Evolutionary conservation across 2,797 vertebrate species (phyloP), one percentile per base, ranked within the genome.

Genomic region (Poeciliopsis turneri): DNA sequence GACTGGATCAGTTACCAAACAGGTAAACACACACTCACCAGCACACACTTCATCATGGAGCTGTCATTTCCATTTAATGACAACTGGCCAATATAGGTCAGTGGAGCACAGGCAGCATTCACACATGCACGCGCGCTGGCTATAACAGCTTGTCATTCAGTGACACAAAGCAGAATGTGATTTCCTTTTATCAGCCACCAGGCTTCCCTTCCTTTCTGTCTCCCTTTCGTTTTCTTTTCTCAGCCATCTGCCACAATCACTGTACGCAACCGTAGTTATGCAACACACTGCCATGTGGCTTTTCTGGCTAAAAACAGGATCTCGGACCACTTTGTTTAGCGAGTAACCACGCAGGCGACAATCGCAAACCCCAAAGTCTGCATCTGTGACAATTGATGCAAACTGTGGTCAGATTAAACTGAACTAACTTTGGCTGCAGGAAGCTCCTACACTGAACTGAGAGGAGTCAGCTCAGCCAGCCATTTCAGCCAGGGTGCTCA

Each of bases 41-140:
- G 46, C 69, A 61, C 70, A 75, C 36, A 74, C 68, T 39, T 61
- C 25, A 45, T 47, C 53, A 74, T 2, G 39, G 72, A 59, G 74
- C 77, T 76, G 81, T 49, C 55, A 69, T 79, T 85, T 82, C 74
- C 81, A 79, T 76, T 80, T 75, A 9, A 81, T 77, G 73, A 79
- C 72, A 30, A 64, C 77, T 71, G 77, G 79, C 78, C 75, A 81
- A 91, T 90, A 53, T 87, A 85, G 90, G 91, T 93, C 91, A 93
- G 86, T 92, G 80, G 90, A 85, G 82, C 86, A 81, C 36, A 76
- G 76, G 72, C 69, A 79, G 64, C 76, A 81, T 78, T 41, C 49
- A 33, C 30, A 69, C 39, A 49, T 18, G 43, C 36, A 72, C 51
- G 75, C 20, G 41, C 0, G 15, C 43, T 43, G 72, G 39, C 30